Evolutionary conservation across 2,797 vertebrate genomes (phyloP), one percentile per base, ranked within the genome.

Genomic region (Anguilla obscura): DNA sequence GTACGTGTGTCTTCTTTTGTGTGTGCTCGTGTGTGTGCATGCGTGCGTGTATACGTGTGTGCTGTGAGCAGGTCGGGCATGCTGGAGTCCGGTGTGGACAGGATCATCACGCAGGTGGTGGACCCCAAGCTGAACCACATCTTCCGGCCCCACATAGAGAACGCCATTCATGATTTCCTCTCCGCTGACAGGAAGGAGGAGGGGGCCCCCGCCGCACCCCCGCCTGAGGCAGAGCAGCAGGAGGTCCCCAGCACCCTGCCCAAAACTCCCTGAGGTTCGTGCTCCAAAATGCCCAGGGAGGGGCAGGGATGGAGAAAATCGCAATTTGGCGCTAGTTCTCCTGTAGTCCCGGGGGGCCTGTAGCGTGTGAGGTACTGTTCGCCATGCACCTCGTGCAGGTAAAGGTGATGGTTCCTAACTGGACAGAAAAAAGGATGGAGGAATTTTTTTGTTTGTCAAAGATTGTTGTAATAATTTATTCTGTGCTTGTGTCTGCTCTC

Each of bases 101-200:
- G 98, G 94, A 99, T 99, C 93, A 99, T 99, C 94, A 98, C 98
- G 90, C 98, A 99, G 93, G 98, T 99, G 86, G 98, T 99, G 91
- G 98, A 99, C 94, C 98, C 98, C 88, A 99, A 99, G 92, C 96
- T 99, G 90, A 99, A 99, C 94, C 98, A 99, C 96, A 99, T 97
- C 92, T 99, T 99, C 94, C 96, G 98, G 91, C 98, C 98, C 0
- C 96, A 98, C 93, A 99, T 99, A 93, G 98, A 99, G 94, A 97
- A 97, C 4, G 98, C 98, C 0, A 98, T 99, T 91, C 98, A 99
- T 56, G 98, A 99, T 74, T 99, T 99, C 91, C 94, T 99, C 91
- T 96, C 97, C 0, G 96, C 96, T 56, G 97, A 99, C 90, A 97
- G 95, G 89, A 98, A 95, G 90, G 98, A 99, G 86, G 97, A 98